Evolutionary conservation across 2,113 vertebrate species (phyloP), one percentile per base, ranked within the genome.

Genomic region (Pterocles gutturalis): DNA sequence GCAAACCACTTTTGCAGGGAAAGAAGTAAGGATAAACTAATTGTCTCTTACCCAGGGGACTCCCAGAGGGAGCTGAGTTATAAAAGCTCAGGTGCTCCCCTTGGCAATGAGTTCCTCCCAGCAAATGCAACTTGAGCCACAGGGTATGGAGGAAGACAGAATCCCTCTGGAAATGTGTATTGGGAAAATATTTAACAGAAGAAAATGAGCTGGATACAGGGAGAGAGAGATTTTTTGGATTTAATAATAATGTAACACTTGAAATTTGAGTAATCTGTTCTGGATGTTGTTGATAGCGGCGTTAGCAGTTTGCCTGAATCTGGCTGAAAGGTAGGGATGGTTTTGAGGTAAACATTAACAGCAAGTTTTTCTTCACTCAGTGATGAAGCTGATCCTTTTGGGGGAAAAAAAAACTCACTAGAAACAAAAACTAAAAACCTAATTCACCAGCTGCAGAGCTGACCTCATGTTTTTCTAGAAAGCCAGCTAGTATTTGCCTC

Each of bases 381-480:
- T 87, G 31, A n/a, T 13, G 4, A 26, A 54, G 19, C 16, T 66
- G 34, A 65, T n/a, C 5, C 13, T 54, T 82, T 49, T 38, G 5
- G 6, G 18, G 33, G 4, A 1, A 55, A 34, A 75, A 66, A 46
- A 7, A 2, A 0, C 19, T 0, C 19, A 22, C 26, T 36, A 45
- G 10, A 62, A 77, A 57, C 10, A 83, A 75, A 43, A 13, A 66
- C 20, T 43, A 26, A 41, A 11, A 29, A 5, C 18, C 5, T 26
- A 43, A 67, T 61, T 75, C 25, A 43, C n/a, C 17, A 34, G 1
- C 31, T 62, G 4, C 26, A 87, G 48, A 55, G 26, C 5, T 69
- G 43, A 43, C 5, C 8, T 69, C 22, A 10, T 43, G 22, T 7
- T 70, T 49, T 76, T 55, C 48, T 49, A 61, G 21, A 13, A 41